Conservation (phyloP, 2,113 vertebrate species). For the Loxodonta africana region DNA sequence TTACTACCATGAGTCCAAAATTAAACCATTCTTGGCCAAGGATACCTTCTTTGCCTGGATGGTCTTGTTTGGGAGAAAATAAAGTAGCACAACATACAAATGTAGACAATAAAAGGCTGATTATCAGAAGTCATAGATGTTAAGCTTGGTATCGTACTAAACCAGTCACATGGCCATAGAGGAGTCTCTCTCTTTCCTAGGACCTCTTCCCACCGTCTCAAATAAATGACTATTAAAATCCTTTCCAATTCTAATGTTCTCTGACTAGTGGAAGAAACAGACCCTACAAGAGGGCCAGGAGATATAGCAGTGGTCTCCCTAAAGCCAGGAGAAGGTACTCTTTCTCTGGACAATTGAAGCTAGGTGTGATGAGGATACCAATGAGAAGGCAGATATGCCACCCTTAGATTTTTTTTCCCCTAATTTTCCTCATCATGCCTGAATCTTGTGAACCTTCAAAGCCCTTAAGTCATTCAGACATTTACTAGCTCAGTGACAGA, state of each 20-base stretch:
- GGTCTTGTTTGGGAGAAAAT: neutral
- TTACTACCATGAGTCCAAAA: neutral
- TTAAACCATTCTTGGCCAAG: neutral
- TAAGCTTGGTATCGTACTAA: neutral
- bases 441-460: neutral
- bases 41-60: neutral
- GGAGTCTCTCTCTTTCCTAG: neutral
- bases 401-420: neutral
- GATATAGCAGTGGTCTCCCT: accelerated
- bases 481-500: neutral
- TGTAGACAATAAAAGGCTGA: neutral
- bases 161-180: neutral
- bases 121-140: neutral
- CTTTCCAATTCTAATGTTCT: neutral
- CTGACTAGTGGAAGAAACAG: neutral
- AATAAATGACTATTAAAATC: neutral
- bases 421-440: neutral
- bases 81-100: neutral
- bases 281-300: neutral
- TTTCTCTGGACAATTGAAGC: neutral
- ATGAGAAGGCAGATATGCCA: neutral
- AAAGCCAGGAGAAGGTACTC: neutral
- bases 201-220: neutral
- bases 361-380: neutral
- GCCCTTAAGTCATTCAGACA: neutral